phyloP scores from a whole-genome alignment of 2,113 vertebrate species.

The Geothlypis trichas region DNA sequence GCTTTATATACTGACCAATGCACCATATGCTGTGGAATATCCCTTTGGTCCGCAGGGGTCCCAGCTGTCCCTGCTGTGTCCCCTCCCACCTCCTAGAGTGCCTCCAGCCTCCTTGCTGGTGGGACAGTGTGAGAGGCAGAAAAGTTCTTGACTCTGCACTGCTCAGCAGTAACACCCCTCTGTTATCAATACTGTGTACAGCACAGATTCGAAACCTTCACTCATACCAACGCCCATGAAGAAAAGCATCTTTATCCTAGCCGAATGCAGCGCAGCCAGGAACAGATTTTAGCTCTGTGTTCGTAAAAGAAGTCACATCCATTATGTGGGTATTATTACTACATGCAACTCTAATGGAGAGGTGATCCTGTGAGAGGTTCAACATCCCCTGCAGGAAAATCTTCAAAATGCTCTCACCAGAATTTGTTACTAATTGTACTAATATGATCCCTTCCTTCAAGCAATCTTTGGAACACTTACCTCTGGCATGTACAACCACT shows the following conservation, averaged over 20 bases:
- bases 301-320: not conserved
- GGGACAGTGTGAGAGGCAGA: not conserved
- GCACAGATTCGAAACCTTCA: not conserved
- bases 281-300: not conserved
- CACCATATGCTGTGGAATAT: rapidly evolving
- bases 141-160: not conserved
- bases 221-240: not conserved
- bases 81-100: not conserved
- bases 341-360: not conserved
- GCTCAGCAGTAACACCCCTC: not conserved
- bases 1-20: not conserved
- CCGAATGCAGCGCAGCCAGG: not conserved
- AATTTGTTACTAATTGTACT: not conserved
- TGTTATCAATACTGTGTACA: not conserved
- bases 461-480: not conserved
- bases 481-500: not conserved
- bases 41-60: not conserved
- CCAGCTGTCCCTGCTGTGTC: not conserved
- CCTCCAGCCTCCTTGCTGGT: rapidly evolving
- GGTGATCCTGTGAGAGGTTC: not conserved
- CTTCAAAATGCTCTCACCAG: not conserved
- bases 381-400: not conserved
- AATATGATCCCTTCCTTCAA: not conserved
- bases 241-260: not conserved
- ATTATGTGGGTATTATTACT: not conserved